Percentiles rank a stretch among this genome's conserved stretches.
These are phyloP conservation scores for Bellardia pandia DNA, from an alignment of 2,888 invertebrate species.

Conservation along the genomic window DNA sequence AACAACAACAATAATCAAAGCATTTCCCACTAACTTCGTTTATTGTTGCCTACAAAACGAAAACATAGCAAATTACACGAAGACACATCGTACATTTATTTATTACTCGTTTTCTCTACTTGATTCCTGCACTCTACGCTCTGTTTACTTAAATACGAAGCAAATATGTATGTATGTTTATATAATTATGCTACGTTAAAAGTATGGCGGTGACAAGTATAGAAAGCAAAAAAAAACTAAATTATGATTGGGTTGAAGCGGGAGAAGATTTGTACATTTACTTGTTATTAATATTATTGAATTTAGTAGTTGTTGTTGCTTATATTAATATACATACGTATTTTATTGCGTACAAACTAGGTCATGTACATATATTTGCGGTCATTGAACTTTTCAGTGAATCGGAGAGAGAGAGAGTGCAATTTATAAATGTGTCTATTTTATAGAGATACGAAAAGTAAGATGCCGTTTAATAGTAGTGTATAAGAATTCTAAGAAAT, in stretches of 20 bases:
- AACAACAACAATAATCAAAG: background rate
- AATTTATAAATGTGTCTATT: background rate
- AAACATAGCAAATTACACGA: too few species aligned
- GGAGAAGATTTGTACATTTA: background rate
- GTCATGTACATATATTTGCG: conserved; percentile 82
- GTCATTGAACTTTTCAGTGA: conserved; percentile 81
- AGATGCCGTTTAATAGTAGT: background rate
- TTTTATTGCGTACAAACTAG: conserved; percentile 80
- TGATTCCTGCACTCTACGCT: too few species aligned
- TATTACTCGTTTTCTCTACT: too few species aligned
- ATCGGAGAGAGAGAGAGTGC: background rate
- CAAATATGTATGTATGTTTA: background rate
- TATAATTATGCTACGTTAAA: background rate
- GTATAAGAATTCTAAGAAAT: background rate
- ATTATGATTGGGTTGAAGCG: background rate
- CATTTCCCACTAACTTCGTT: too few species aligned
- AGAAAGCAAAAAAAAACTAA: background rate
- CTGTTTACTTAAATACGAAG: background rate
- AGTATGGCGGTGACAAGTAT: background rate
- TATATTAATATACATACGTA: conserved; percentile 59
- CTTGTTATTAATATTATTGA: conserved; percentile 11
- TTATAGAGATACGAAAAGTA: conserved; percentile 9
- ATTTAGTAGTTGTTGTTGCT: conserved; percentile 34
- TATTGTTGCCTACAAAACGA: too few species aligned
- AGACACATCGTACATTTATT: too few species aligned